Evolutionary conservation across 1,140 invertebrate species (phyloP).

Genomic region (Luehdorfia chinensis): DNA sequence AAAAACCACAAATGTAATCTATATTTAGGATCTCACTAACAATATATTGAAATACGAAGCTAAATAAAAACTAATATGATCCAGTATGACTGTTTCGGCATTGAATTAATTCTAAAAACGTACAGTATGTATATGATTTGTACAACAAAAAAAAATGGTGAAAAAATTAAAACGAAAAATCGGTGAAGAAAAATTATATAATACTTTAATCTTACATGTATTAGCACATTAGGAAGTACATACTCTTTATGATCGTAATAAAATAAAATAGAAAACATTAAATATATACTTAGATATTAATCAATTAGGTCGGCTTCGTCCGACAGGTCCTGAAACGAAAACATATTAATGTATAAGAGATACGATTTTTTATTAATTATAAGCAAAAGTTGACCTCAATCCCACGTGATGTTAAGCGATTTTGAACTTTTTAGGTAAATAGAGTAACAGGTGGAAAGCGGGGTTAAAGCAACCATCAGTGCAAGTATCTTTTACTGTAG

Average conservation of each 20-base stretch:
- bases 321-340: conserved; percentile 48
- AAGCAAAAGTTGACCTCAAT: too few relatives aligned
- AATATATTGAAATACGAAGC: neutral
- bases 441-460: too few relatives aligned
- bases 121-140: neutral
- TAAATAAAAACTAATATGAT: neutral
- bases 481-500: too few relatives aligned
- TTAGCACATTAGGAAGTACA: conserved; percentile 62
- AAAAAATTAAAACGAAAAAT: neutral
- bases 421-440: too few relatives aligned
- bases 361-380: too few relatives aligned
- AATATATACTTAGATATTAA: conserved; percentile 47
- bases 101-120: neutral
- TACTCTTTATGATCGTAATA: conserved; percentile 40
- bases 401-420: too few relatives aligned
- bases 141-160: neutral
- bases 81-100: neutral
- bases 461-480: too few relatives aligned
- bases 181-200: neutral
- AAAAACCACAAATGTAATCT: too few relatives aligned
- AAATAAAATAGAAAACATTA: conserved; percentile 46
- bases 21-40: too few relatives aligned
- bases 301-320: conserved; percentile 47
- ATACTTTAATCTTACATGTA: conserved; percentile 45
- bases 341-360: conserved; percentile 8